Evolutionary conservation across 2,797 vertebrate species (phyloP), one percentile per base, ranked within the genome.

Genomic region (Labeo calbasu): DNA sequence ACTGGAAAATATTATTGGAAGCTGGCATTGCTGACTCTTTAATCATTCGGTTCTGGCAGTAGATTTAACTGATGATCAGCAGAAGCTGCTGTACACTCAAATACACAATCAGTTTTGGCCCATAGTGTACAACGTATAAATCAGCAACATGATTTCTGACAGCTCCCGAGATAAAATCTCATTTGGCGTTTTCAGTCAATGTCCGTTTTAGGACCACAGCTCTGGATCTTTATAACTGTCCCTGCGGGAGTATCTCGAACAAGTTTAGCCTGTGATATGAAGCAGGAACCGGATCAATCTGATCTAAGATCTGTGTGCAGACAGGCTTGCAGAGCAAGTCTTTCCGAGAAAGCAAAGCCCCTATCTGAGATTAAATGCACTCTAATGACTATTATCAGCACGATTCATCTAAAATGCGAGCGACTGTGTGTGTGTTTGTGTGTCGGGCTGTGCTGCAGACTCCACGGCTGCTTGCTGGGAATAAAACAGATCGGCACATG

Each of bases 361-460:
- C 36, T 65, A 51, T 84, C 68, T 79, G 55, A 84, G 86, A 82
- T 84, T 81, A 72, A 61, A 83, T 63, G 48, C 43, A 79, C 77
- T 57, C 40, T 84, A 78, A 84, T 86, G 73, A 79, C 43, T 73
- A 23, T 82, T 84, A 86, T 88, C 87, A 73, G 79, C 40, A 36
- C 2, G 63, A 55, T 77, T 83, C 36, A 81, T 85, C 85, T 83
- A 32, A 77, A 51, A 61, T n/a, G 79, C 57, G 61, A 73, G 87
- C 40, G 40, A 53, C 3, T 66, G 61, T 79, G 73, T 78, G 66
- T 55, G 68, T 59, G 28, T 55, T 10, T 78, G 83, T 69, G 79
- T 46, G 68, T 76, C 28, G 40, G 69, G 28, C 65, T 78, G 57
- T 71, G 68, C 70, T 55, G 48, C 59, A 70, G 66, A 86, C 82